Base-by-base conservation (phyloP, 2,113 vertebrate genomes). In the Chloebia gouldiae region DNA sequence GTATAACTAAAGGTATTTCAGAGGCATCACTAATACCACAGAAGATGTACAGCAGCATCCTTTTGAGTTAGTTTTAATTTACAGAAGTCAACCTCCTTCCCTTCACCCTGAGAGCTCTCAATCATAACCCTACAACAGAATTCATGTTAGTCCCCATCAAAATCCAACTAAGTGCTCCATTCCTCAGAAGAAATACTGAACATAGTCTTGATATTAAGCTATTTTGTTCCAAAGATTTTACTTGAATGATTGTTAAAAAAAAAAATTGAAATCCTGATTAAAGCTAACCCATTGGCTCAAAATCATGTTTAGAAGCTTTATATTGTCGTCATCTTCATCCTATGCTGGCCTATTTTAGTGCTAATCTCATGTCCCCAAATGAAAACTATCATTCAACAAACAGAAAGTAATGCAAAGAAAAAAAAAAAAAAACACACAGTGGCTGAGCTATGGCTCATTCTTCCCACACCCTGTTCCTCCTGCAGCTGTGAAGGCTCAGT, bases 291-390 rank as follows among this genome's bases (percentile, higher is more conserved):
- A 85, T 4, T 79, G 49, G 33, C 44, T 87, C 61, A 85, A 85
- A 91, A 76, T n/a, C 15, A 61, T 19, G 28, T 79, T 87, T 49
- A 81, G 61, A 56, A 91, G 81, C 78, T 88, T 91, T 88, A 68
- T 64, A 68, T 15, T 84, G 57, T 71, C 9, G 0, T 81, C 90
- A 89, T 37, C 56, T 70, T 91, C 93, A 94, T 82, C 87, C 78
- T 68, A 16, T 69, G 57, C 40, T 93, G 84, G 81, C 65, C 90
- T 96, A 49, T 87, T 96, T 82, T 65, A 96, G 40, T 23, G 33
- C 47, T 91, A 87, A 85, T 87, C 87, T 56, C 92, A 28, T 31
- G 19, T 56, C 79, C 61, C 80, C 90, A 57, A 72, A 84, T 57
- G n/a, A 84, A 95, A 94, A 45, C 35, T 23, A 68, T 64, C 47